Evolutionary conservation across 1,140 invertebrate species (phyloP), one percentile per base, ranked within the genome.

Genomic region (Drosophila triauraria): DNA sequence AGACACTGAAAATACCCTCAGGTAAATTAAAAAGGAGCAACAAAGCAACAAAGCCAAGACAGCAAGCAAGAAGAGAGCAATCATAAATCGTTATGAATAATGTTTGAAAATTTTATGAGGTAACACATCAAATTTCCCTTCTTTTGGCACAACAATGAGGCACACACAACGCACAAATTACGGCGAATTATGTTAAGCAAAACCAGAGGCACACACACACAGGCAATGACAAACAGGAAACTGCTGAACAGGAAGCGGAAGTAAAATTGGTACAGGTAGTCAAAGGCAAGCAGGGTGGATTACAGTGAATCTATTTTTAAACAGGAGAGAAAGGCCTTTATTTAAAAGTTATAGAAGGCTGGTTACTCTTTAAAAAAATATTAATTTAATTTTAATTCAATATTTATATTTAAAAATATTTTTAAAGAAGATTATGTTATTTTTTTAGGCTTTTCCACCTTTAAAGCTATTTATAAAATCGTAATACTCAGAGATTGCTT

Each of bases 31-130:
- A 75, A 80, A 40, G 13, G 8, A 56, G 20, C 35, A 25, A 40
- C 38, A 23, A 40, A 56, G 20, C 35, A 25, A 40, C 38, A 23
- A 40, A 35, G 20, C 13, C 20, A 8, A 30, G 17, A 35, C 20
- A 2, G n/a, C 27, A 20, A 60, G 10, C 12, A 35, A 23, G 50
- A 61, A 64, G 30, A 51, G 25, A 50, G 35, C 48, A 43, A 32
- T 51, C 83, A 60, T 77, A 79, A 82, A 79, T 72, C 70, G 67
- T 65, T 80, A 72, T 80, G 83, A 83, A 83, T 80, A 80, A 86
- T 71, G 83, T 69, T 48, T 27, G 56, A 61, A 76, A 72, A 81
- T 74, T 75, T 50, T 50, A 47, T 58, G 50, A 50, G 32, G 61
- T 46, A 56, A 70, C 48, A 69, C 82, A 82, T 63, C 48, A 75